A percentile compares a stretch with the other conserved stretches of the same genome.
These are phyloP conservation scores for Plodia interpunctella DNA, from an alignment of 1,140 invertebrate species.

Conservation along the genomic window DNA sequence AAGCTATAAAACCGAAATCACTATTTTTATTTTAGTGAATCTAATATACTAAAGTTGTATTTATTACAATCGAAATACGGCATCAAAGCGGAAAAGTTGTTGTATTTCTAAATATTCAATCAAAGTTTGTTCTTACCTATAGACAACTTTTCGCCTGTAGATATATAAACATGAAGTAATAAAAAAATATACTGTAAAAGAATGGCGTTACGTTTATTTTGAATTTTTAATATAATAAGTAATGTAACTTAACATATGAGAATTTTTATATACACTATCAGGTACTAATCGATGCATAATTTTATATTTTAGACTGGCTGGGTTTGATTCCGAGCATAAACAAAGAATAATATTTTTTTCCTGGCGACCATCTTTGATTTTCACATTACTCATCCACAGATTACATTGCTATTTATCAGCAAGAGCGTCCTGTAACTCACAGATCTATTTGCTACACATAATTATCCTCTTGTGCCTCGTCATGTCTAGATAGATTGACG, in stretches of 20 bases:
- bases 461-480: not conserved
- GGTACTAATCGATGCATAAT: too few species aligned
- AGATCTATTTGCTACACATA: not conserved
- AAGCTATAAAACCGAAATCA: not conserved
- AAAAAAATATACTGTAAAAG: conserved; percentile 16
- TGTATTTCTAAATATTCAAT: conserved; percentile 35
- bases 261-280: too few species aligned
- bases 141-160: conserved; percentile 22
- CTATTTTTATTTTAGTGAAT: too few species aligned
- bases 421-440: not conserved
- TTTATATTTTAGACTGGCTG: too few species aligned
- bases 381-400: too few species aligned
- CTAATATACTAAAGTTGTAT: conserved; percentile 1
- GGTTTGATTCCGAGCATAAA: too few species aligned
- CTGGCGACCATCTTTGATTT: too few species aligned
- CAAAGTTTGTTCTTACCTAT: conserved; percentile 35
- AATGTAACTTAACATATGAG: conserved; percentile 19
- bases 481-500: not conserved
- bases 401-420: not conserved
- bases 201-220: too few species aligned
- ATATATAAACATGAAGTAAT: conserved; percentile 16
- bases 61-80: conserved; percentile 20
- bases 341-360: too few species aligned
- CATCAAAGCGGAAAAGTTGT: conserved; percentile 28
- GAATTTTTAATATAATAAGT: too few species aligned